A percentile compares a stretch with the other conserved stretches of the same genome.
These are phyloP conservation scores for Calliopum simillimum DNA, from an alignment of 2,888 invertebrate species.

Conservation along the genomic window DNA sequence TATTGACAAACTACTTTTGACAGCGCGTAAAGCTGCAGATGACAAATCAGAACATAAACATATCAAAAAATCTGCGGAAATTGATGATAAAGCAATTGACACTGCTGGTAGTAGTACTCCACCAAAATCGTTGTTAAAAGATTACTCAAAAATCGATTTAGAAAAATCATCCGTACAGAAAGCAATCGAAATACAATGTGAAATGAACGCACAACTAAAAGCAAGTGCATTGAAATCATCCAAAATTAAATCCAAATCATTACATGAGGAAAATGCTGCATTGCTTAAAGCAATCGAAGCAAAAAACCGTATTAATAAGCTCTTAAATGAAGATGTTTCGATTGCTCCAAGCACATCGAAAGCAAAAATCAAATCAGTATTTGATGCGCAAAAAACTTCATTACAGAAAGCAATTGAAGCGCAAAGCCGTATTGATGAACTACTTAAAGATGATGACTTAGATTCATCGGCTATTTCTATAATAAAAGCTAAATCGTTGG, in stretches of 20 bases:
- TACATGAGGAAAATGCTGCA: neutral
- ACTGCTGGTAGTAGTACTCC: conserved; percentile 51
- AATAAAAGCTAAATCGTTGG: conserved; percentile 48
- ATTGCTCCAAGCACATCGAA: no score
- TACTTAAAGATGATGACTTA: conserved; percentile 58
- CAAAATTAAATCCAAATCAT: neutral
- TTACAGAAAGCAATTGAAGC: conserved; percentile 54
- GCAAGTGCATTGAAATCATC: neutral
- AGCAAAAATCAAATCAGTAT: neutral
- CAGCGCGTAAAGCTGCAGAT: conserved; percentile 17
- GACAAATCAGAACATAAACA: neutral
- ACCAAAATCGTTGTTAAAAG: conserved; percentile 44
- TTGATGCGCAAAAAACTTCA: conserved; percentile 14
- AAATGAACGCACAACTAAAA: neutral
- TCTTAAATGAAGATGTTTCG: no score
- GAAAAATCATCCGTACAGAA: conserved; percentile 17
- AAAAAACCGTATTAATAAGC: neutral
- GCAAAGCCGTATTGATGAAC: conserved; percentile 59
- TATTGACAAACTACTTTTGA: conserved; percentile 8
- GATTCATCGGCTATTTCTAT: conserved; percentile 54
- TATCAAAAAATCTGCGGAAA: neutral
- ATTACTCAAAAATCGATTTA: neutral
- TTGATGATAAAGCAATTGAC: neutral
- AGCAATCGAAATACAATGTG: conserved; percentile 16
- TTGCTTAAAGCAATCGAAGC: neutral